Conservation (phyloP, 2,113 vertebrate species). For the Microcebus griseorufus region DNA sequence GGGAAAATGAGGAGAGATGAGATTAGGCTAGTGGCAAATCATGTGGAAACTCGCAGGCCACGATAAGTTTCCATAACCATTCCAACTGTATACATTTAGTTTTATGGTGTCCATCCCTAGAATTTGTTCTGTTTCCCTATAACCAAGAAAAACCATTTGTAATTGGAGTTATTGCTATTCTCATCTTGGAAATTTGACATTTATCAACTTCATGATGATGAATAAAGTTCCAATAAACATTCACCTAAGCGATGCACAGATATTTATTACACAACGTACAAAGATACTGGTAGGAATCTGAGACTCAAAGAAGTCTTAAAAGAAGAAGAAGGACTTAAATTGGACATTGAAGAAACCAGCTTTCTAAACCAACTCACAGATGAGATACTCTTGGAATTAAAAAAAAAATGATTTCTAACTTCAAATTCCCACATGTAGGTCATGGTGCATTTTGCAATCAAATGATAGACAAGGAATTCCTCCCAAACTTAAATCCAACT, state of each 20-base stretch:
- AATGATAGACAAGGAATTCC: not conserved
- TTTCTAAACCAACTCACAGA: not conserved
- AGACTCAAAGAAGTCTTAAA: not conserved
- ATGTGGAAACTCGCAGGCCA: not conserved
- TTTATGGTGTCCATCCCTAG: not conserved
- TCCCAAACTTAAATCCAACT: not conserved
- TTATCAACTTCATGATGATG: not conserved
- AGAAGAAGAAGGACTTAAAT: not conserved
- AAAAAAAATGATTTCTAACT: not conserved
- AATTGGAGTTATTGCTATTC: not conserved
- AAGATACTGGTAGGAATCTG: not conserved
- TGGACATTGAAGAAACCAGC: not conserved
- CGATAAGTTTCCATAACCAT: not conserved
- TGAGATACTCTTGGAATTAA: not conserved
- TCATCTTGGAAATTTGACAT: not conserved
- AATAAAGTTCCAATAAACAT: not conserved
- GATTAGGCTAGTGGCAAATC: not conserved
- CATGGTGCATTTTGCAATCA: not conserved
- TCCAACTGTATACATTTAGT: not conserved
- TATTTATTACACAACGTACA: not conserved
- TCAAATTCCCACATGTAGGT: not conserved
- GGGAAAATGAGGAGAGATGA: not conserved
- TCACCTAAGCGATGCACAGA: not conserved
- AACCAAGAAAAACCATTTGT: not conserved
- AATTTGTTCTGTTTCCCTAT: not conserved